A percentile compares a stretch with the other conserved stretches of the same genome.
phyloP scores from a whole-genome alignment of 2,113 vertebrate species.

The Stomatorhinus ivindoensis region DNA sequence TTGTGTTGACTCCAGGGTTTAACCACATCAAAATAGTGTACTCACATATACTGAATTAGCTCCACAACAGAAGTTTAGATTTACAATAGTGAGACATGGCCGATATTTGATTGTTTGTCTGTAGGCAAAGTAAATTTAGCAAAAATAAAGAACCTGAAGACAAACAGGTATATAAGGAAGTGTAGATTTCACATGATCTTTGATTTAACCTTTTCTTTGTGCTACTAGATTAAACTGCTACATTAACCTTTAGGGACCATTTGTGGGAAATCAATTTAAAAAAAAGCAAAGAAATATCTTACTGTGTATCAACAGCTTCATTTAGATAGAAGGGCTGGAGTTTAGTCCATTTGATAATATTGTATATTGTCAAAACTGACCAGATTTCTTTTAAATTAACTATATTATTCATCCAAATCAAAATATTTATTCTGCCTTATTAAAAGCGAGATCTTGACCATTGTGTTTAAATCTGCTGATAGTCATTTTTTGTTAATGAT shows the following conservation, averaged over 20 bases:
- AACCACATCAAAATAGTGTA: neutral
- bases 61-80: neutral
- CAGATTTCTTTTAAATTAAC: neutral
- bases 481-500: neutral
- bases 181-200: slow-evolving; percentile 1
- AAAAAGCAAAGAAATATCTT: neutral
- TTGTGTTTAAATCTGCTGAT: neutral
- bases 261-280: slow-evolving; percentile 8
- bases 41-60: neutral
- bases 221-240: neutral
- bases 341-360: neutral
- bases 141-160: neutral
- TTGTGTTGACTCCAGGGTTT: neutral
- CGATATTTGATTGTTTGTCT: neutral
- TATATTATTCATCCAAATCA: neutral
- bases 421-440: neutral
- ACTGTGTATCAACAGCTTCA: neutral
- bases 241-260: slow-evolving; percentile 10
- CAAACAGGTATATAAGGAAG: neutral
- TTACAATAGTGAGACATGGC: neutral
- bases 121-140: neutral
- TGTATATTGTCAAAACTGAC: neutral
- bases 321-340: neutral
- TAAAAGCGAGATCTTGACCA: neutral
- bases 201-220: slow-evolving; percentile 8